Percentiles rank a stretch among this genome's conserved stretches.
Conservation (phyloP, 1,140 invertebrate species). For the Lethrus apterus region DNA sequence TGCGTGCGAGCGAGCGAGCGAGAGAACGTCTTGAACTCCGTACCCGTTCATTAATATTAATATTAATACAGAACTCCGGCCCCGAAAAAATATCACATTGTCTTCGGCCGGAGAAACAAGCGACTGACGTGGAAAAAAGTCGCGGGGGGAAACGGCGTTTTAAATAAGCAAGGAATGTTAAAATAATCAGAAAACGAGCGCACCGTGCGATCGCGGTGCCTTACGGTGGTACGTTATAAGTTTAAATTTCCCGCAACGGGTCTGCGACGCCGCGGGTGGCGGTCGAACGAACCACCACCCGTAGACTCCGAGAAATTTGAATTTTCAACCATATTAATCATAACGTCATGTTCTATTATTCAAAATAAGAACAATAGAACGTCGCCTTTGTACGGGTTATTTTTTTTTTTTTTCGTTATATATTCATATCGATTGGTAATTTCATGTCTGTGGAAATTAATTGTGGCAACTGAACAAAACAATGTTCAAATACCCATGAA, state of each 20-base stretch:
- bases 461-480: no score
- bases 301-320: constrained; percentile 22
- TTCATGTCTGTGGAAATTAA: no score
- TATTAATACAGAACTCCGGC: constrained; percentile 4
- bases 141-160: no score
- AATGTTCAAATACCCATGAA: no score
- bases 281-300: constrained; percentile 18
- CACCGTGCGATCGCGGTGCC: neutral
- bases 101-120: neutral
- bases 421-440: no score
- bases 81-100: neutral
- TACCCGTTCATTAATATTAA: constrained; percentile 9
- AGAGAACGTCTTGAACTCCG: neutral
- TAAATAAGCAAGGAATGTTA: no score
- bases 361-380: constrained; percentile 21
- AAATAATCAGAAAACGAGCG: no score
- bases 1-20: neutral
- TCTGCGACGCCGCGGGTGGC: constrained; percentile 16
- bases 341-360: constrained; percentile 22
- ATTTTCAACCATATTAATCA: constrained; percentile 23
- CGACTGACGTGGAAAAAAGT: no score
- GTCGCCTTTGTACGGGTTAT: constrained; percentile 6
- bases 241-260: constrained; percentile 19
- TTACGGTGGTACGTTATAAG: neutral
- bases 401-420: constrained; percentile 2